Evolutionary conservation across 2,797 vertebrate species (phyloP).

Genomic region (Sciurus vulgaris): DNA sequence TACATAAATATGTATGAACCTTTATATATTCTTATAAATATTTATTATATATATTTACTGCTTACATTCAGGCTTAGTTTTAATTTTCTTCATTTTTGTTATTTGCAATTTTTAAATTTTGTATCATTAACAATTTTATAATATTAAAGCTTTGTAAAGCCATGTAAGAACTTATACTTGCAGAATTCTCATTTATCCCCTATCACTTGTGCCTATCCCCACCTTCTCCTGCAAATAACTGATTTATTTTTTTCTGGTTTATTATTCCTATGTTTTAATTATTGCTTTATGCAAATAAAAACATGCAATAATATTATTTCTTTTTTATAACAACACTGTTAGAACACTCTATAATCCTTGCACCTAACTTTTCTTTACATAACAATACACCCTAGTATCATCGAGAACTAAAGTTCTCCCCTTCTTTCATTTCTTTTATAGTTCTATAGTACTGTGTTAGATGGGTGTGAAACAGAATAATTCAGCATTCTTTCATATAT

Average conservation of each 20-base stretch:
- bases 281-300: not conserved
- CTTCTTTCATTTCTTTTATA: not conserved
- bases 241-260: not conserved
- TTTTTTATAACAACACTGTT: not conserved
- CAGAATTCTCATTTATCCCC: not conserved
- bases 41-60: not conserved
- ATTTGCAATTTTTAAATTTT: not conserved
- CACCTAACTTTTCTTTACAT: not conserved
- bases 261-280: not conserved
- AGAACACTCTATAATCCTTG: not conserved
- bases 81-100: not conserved
- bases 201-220: not conserved
- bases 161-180: not conserved
- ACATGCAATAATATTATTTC: not conserved
- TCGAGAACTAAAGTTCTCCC: not conserved
- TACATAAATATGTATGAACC: no score
- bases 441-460: not conserved
- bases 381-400: not conserved
- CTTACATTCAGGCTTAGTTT: not conserved
- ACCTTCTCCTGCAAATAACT: not conserved
- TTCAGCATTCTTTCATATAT: not conserved
- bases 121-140: not conserved
- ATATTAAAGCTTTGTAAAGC: not conserved
- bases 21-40: no score
- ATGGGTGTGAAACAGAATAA: not conserved